Base-by-base conservation (phyloP, 2,113 vertebrate species). In the Tupaia chinensis region DNA sequence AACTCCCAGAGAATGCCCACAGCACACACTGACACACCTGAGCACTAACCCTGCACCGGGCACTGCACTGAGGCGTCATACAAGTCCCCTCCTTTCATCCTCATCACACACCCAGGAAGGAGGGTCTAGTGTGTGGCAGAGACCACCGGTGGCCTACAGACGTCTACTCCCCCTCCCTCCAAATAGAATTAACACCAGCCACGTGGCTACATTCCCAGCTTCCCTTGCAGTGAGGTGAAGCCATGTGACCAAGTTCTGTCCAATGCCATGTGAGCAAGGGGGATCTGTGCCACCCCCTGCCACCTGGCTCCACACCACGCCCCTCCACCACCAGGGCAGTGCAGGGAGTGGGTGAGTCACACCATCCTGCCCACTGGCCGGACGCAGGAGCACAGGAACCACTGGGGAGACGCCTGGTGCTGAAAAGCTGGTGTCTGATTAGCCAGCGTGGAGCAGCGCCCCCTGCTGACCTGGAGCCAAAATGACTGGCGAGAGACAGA, bases 201-300 rank as follows among this genome's bases (percentile, higher is more conserved):
- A 12, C 69, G 32, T 7, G 25, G 29, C 74, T 94, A 89, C 88
- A 82, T 89, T 93, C 86, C 94, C 95, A 94, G 87, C 4, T 15
- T 44, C 89, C 83, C 60, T 77, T 82, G 74, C 72, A 69, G 27
- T 19, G 54, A 60, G 32, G 20, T 22, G 54, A 74, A n/a, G 15
- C 19, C 77, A 84, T 4, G n/a, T 80, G 86, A 87, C 82, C 72
- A 77, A 54, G 79, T 53, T 61, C 69, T 69, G 25, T 58, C 87
- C 87, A 89, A 78, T 53, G 91, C 66, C 0, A 1, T 60, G 2
- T 72, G 19, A 85, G 20, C 54, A 93, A n/a, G 53, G 27, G 27
- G 0, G 0, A 15, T 19, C 58, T 3, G 3, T 0, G 0, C 65
- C 66, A 72, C n/a, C n/a, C 63, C 44, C 53, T 58, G 53, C 27